Evolutionary conservation across 2,888 invertebrate genomes (phyloP).

Genomic region (Polymixis lichenea): DNA sequence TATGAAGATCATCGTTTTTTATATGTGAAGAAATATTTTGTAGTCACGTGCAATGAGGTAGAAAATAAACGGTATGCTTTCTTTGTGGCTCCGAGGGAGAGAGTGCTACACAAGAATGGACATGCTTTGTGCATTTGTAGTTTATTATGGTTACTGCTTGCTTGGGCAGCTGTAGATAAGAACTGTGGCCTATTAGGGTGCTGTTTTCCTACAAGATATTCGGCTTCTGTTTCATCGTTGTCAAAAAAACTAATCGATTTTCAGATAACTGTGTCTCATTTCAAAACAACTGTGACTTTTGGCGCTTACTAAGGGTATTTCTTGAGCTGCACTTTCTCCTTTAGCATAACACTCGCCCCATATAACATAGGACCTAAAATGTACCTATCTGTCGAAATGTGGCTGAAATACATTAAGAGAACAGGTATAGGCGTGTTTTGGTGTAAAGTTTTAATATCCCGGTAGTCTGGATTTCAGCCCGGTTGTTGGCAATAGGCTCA

Average conservation of each 20-base stretch:
- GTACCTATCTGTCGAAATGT: not conserved
- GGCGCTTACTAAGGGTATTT: not conserved
- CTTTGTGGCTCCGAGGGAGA: conserved; percentile 45
- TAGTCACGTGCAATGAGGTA: conserved; percentile 43
- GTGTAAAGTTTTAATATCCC: not conserved
- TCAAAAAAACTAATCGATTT: not conserved
- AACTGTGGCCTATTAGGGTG: not conserved
- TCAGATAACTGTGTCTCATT: not conserved
- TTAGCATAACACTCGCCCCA: not conserved
- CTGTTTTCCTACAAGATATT: not conserved
- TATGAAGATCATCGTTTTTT: not conserved
- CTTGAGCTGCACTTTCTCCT: not conserved
- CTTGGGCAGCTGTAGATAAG: not conserved
- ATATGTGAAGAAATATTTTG: conserved; percentile 8
- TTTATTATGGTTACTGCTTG: not conserved
- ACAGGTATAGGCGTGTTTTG: not conserved
- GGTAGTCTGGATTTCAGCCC: not conserved
- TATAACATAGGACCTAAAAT: not conserved
- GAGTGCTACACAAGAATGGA: conserved; percentile 31
- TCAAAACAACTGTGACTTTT: not conserved
- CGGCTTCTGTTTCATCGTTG: not conserved
- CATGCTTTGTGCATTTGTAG: not conserved
- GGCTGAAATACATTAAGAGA: not conserved
- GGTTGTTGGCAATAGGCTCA: not conserved
- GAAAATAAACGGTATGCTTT: conserved; percentile 45